These are phyloP conservation scores for Protonemura montana DNA, from an alignment of 2,888 invertebrate species.

Conservation along the genomic window DNA sequence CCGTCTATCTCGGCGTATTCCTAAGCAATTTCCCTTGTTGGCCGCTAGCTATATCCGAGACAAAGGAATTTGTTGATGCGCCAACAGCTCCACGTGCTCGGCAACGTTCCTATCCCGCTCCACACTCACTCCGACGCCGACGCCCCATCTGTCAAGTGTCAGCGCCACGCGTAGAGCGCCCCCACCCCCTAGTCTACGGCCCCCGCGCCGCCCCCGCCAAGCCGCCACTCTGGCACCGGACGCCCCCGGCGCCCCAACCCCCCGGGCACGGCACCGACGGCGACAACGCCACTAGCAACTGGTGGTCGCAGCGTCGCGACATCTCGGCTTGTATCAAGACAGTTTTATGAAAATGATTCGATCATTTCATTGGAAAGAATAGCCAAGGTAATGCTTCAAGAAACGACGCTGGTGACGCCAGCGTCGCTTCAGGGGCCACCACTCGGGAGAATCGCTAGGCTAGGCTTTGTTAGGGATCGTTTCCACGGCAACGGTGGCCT, in stretches of 20 bases:
- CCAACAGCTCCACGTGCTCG: neutral
- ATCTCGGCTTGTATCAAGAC: conserved; percentile 22
- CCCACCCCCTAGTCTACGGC: conserved; percentile 51
- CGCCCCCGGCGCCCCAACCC: conserved; percentile 39
- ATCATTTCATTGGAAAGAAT: neutral
- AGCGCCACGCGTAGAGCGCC: conserved; percentile 43
- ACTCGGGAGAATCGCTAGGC: no score
- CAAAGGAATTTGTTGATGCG: neutral
- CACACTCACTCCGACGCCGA: neutral
- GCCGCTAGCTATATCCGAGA: neutral
- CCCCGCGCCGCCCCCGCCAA: conserved; percentile 50
- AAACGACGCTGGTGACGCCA: no score
- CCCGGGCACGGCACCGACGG: conserved; percentile 20
- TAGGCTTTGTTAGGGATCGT: no score
- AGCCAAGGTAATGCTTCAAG: neutral
- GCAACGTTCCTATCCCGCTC: neutral
- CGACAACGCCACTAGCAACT: conserved; percentile 21
- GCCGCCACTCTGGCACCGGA: conserved; percentile 41
- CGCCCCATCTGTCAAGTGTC: conserved; percentile 36
- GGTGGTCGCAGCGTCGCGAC: conserved; percentile 28
- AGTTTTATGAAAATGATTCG: neutral
- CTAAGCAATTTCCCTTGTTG: neutral
- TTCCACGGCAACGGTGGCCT: no score
- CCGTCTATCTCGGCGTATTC: neutral
- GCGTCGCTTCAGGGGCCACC: no score